Percentiles rank a stretch among this genome's conserved stretches.
Evolutionary conservation across 2,888 invertebrate species (phyloP).

Genomic region (Rutpela maculata): DNA sequence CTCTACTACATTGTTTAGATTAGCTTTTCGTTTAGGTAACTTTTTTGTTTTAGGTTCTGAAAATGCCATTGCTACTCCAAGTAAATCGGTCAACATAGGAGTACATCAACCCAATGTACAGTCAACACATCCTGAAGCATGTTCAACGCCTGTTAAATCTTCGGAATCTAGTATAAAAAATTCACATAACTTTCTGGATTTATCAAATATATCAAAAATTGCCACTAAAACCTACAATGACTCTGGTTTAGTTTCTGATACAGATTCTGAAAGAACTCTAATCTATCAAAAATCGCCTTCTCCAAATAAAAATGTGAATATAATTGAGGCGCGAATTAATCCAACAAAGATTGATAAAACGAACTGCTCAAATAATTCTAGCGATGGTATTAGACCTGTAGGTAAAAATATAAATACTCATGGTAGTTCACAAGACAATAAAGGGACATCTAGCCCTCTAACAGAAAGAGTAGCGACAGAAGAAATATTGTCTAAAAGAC

Average conservation of each 20-base stretch:
- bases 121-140: background rate
- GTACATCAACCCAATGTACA: background rate
- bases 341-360: background rate
- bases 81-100: background rate
- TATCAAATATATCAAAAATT: background rate
- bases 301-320: background rate
- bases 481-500: background rate
- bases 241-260: background rate
- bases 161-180: background rate
- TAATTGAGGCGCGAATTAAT: background rate
- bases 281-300: background rate
- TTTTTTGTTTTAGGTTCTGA: background rate
- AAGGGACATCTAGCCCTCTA: background rate
- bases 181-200: background rate
- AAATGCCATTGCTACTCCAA: background rate
- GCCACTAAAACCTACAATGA: background rate
- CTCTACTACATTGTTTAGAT: no score
- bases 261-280: conserved; percentile 9
- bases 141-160: background rate
- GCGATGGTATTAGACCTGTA: background rate
- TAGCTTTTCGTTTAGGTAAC: no score
- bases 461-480: background rate
- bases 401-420: background rate
- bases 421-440: background rate
- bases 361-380: background rate